These are phyloP conservation scores for Perccottus glenii DNA, from an alignment of 2,113 vertebrate species.

Conservation along the genomic window DNA sequence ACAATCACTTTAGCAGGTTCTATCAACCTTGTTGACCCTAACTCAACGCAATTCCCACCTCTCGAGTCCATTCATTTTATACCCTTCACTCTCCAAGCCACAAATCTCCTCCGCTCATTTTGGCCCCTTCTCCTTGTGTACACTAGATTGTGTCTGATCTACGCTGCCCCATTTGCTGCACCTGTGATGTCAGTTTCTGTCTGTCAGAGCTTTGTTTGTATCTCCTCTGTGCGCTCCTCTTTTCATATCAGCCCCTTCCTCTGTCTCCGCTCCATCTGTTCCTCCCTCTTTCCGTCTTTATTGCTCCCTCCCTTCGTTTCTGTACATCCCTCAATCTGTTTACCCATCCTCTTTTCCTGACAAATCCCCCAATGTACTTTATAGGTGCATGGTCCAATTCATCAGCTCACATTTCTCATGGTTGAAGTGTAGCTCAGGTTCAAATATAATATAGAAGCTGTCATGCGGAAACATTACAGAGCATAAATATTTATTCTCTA, in stretches of 20 bases:
- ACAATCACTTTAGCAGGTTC: constrained; percentile 24
- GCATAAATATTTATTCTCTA: constrained; percentile 78
- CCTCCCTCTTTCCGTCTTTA: constrained; percentile 26
- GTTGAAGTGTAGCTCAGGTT: constrained; percentile 67
- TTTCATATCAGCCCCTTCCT: constrained; percentile 21
- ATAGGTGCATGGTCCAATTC: constrained; percentile 50
- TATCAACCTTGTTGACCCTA: constrained; percentile 38
- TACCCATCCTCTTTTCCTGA: constrained; percentile 31
- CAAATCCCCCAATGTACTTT: constrained; percentile 62
- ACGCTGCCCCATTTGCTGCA: constrained; percentile 43
- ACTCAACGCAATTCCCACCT: constrained; percentile 21
- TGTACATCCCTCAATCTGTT: constrained; percentile 26
- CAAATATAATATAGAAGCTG: constrained; percentile 73
- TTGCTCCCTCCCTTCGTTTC: constrained; percentile 11
- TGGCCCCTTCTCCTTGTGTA: constrained; percentile 46
- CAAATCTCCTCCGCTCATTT: constrained; percentile 63
- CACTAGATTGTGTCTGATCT: constrained; percentile 53
- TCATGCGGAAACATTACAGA: constrained; percentile 76
- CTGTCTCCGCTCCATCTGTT: constrained; percentile 19
- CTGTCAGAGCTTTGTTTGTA: constrained; percentile 42
- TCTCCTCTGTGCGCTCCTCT: constrained; percentile 44
- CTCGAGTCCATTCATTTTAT: constrained; percentile 68
- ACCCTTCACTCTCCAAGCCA: constrained; percentile 64
- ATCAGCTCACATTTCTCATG: constrained; percentile 65
- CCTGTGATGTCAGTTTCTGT: constrained; percentile 58